Base-by-base conservation (phyloP, 2,113 vertebrate genomes). In the Collichthys lucidus region DNA sequence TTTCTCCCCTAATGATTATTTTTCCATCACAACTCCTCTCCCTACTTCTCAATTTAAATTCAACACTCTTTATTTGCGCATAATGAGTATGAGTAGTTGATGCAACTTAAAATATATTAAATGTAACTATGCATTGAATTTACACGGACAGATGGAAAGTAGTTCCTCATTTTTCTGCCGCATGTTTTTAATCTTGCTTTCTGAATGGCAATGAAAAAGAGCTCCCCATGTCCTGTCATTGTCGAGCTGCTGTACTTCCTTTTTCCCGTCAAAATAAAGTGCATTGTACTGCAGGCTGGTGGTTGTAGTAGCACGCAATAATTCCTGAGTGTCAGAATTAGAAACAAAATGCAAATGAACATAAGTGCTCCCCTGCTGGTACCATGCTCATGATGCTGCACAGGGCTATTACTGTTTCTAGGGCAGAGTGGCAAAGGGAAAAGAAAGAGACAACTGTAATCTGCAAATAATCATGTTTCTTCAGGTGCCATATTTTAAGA, bases 1-100 rank as follows among this genome's bases (percentile, higher is more conserved):
- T n/a, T n/a, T n/a, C n/a, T n/a, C n/a, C n/a, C n/a, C n/a, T n/a
- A 57, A 77, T 86, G 71, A 70, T 66, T 71, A 50, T 84, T 79
- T 65, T 22, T 68, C 44, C 59, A 46, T 71, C 31, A 5, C 68
- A 40, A 7, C 29, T 20, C 46, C 49, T 52, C 75, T 26, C 35
- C 44, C 61, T 65, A 63, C 49, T 24, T 59, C 60, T 63, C n/a
- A 22, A 49, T 60, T 79, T 40, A 62, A 4, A 57, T 55, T 61
- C 29, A 65, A 15, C 29, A 20, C 0, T 20, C 47, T 53, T 72
- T 31, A 63, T 86, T 76, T 73, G 31, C 60, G 62, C 61, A 60
- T 75, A 67, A 5, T 0, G 74, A 60, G 26, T 26, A 16, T 4
- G 7, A 29, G 44, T 22, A 7, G 55, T 56, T 40, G 17, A 40